A percentile compares a stretch with the other conserved stretches of the same genome.
These are phyloP conservation scores for Drosophila paulistorum DNA, from an alignment of 1,140 invertebrate genomes.

Conservation along the genomic window DNA sequence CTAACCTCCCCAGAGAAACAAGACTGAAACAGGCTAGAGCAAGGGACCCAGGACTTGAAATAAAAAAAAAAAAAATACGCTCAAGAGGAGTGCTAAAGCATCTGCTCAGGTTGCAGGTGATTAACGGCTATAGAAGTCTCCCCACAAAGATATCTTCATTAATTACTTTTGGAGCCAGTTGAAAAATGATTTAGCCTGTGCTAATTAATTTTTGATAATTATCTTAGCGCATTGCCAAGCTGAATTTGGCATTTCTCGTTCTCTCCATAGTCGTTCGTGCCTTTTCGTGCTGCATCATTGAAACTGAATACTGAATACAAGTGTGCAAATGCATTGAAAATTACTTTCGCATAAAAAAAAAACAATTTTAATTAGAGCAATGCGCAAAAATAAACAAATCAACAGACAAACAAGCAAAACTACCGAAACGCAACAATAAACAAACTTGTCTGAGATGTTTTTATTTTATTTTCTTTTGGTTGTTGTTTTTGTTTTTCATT, in stretches of 20 bases:
- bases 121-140: constrained; percentile 32
- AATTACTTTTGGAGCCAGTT: constrained; percentile 54
- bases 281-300: constrained; percentile 28
- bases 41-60: neutral
- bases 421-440: constrained; percentile 21
- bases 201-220: constrained; percentile 72
- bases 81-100: neutral
- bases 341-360: constrained; percentile 32
- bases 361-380: constrained; percentile 62
- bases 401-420: constrained; percentile 21
- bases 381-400: constrained; percentile 72
- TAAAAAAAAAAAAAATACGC: neutral
- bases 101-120: constrained; percentile 40
- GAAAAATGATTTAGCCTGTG: constrained; percentile 57
- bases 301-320: constrained; percentile 49
- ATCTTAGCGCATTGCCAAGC: constrained; percentile 30
- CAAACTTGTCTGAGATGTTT: constrained; percentile 4
- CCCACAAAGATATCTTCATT: constrained; percentile 34
- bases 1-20: constrained; percentile 1
- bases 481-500: no score
- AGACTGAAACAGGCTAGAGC: neutral
- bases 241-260: neutral
- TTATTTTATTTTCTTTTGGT: no score
- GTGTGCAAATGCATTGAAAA: constrained; percentile 43
- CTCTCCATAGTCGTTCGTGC: neutral